Base-by-base conservation (phyloP, 2,797 vertebrate genomes). In the Gymnothorax javanicus region DNA sequence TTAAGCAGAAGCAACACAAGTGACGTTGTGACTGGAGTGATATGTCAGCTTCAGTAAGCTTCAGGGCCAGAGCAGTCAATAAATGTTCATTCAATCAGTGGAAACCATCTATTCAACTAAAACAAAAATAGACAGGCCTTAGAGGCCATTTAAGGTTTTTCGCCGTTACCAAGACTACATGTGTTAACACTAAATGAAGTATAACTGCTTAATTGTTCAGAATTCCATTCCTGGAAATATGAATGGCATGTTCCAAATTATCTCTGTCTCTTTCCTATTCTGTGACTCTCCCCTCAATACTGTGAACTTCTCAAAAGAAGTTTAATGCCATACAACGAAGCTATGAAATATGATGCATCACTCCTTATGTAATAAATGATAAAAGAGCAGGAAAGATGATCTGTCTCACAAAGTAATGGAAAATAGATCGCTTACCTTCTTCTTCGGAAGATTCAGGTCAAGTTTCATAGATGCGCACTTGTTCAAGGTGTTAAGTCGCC, bases 381-480 rank as follows among this genome's bases (percentile, higher is more conserved):
- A 67, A 67, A 67, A 67, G 62, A 67, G 62, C 62, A 6, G 11
- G 62, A 23, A 83, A 27, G 9, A 83, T 27, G 56, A 27, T n/a
- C 69, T 27, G 67, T n/a, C 67, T 12, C 7, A 11, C 1, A 69
- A 7, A 25, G 2, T 7, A 33, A 75, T 3, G 4, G 23, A 75
- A 33, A 33, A 13, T 6, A 11, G 43, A 50, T 27, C 64, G 92
- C 97, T 96, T 97, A 98, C 99, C 96, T 99, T 99, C 94, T 99
- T 99, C 92, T 97, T 99, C 91, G 97, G 98, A 93, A 98, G 96
- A 96, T 97, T 98, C 91, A 99, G 97, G 89, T 99, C 98, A 91
- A 99, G 98, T 97, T 99, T 99, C 98, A 99, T 98, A 93, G 98
- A 99, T 93, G 98, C 98, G 92, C 98, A 99, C 95, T 98, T 99